Percentiles rank a stretch among this genome's conserved stretches.
phyloP scores from a whole-genome alignment of 2,888 invertebrate species.

The Antheraea assamensis region DNA sequence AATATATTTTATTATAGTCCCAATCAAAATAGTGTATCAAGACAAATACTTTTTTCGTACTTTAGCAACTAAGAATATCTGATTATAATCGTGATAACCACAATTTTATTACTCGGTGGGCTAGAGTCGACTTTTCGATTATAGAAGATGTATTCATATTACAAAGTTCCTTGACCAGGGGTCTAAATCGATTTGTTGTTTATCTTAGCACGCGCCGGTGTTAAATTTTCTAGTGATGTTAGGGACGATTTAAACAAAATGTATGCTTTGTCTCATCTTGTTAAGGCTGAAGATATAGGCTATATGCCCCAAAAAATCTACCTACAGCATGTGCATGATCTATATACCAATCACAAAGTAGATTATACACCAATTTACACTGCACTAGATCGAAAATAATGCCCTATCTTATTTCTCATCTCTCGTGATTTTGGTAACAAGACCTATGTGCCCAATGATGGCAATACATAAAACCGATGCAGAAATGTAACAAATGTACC shows the following conservation, averaged over 20 bases:
- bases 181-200: background rate
- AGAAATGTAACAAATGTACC: background rate
- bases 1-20: background rate
- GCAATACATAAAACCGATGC: background rate
- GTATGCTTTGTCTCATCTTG: background rate
- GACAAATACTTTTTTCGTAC: background rate
- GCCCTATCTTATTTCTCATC: background rate
- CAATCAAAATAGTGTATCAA: background rate
- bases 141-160: background rate
- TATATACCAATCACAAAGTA: too few relatives aligned
- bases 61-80: background rate
- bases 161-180: background rate
- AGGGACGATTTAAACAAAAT: background rate
- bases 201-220: background rate
- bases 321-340: too few relatives aligned
- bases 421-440: background rate
- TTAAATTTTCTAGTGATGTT: background rate
- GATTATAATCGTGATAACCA: background rate
- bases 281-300: background rate
- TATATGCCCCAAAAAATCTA: too few relatives aligned
- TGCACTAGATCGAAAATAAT: background rate
- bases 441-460: background rate
- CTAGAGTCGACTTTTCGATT: background rate
- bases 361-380: background rate
- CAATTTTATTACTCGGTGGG: background rate